Conservation (phyloP, 2,888 invertebrate species). For the Eumerus sabulonum region DNA sequence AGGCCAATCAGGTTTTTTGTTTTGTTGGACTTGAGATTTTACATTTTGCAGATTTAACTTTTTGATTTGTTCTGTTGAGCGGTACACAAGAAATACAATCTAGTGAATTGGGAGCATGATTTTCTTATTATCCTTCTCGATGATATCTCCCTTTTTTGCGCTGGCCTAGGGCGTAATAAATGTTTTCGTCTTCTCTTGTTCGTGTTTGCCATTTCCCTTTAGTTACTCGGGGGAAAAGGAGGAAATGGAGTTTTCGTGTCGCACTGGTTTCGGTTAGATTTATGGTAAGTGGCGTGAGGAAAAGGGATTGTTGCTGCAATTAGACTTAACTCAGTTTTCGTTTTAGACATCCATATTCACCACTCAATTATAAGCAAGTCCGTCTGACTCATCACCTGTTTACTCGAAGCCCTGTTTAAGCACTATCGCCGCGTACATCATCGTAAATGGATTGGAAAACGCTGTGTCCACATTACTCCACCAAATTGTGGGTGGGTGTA, state of each 20-base stretch:
- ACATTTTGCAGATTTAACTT: slow-evolving; percentile 49
- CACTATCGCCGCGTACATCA: not conserved
- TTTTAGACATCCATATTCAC: too few species aligned
- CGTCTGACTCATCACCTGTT: too few species aligned
- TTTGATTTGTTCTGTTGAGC: slow-evolving; percentile 24
- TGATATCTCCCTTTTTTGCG: slow-evolving; percentile 52
- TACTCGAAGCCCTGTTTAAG: too few species aligned
- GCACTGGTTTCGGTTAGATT: slow-evolving; percentile 40
- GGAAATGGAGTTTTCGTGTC: slow-evolving; percentile 61
- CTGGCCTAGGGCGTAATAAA: slow-evolving; percentile 52
- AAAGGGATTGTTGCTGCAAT: slow-evolving; percentile 30
- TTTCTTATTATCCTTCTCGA: slow-evolving; percentile 43
- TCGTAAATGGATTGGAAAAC: slow-evolving; percentile 51
- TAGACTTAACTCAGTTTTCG: too few species aligned
- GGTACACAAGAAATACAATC: not conserved
- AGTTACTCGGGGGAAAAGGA: slow-evolving; percentile 50
- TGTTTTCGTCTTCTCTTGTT: slow-evolving; percentile 59
- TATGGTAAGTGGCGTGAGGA: slow-evolving; percentile 13
- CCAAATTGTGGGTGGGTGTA: slow-evolving; percentile 35
- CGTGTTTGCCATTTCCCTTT: slow-evolving; percentile 60
- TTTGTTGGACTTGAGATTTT: slow-evolving; percentile 22
- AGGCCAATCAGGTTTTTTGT: slow-evolving; percentile 45
- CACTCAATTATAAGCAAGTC: too few species aligned
- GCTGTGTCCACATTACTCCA: slow-evolving; percentile 42
- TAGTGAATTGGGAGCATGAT: slow-evolving; percentile 53